phyloP scores from a whole-genome alignment of 35 echinoderm and acorn worm genomes.

The Nesometra sesokonis region DNA sequence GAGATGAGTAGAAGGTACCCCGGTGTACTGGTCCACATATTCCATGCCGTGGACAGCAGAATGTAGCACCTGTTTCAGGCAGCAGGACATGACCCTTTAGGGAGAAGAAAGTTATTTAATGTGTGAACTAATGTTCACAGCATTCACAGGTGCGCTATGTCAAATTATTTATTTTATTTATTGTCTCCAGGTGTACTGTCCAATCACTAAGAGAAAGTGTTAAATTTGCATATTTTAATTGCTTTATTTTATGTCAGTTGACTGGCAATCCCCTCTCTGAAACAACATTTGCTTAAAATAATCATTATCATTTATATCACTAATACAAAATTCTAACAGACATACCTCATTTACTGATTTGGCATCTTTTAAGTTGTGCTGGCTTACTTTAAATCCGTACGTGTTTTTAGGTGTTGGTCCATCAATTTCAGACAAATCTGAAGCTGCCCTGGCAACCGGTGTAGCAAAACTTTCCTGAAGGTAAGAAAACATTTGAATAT shows the following conservation, averaged over 20 bases:
- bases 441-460: slow-evolving; percentile 31
- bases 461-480: slow-evolving; percentile 26
- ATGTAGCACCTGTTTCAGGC: too few species aligned
- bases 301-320: not conserved
- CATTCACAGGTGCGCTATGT: too few species aligned
- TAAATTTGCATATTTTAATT: not conserved
- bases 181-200: too few species aligned
- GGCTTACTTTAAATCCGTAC: slow-evolving; percentile 68
- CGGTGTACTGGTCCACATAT: too few species aligned
- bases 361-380: slow-evolving; percentile 80
- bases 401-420: slow-evolving; percentile 77
- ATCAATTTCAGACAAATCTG: slow-evolving; percentile 59
- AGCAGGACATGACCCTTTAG: too few species aligned
- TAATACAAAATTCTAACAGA: not conserved
- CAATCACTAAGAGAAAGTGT: too few species aligned
- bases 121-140: too few species aligned
- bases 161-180: too few species aligned
- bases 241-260: not conserved
- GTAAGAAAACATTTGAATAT: not conserved
- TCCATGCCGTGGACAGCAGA: too few species aligned
- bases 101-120: too few species aligned
- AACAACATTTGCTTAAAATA: not conserved
- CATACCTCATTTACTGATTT: slow-evolving; percentile 88
- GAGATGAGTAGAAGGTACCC: too few species aligned
- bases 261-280: not conserved